Evolutionary conservation across 2,888 invertebrate species (phyloP).

Genomic region (Cheilosia pagana): DNA sequence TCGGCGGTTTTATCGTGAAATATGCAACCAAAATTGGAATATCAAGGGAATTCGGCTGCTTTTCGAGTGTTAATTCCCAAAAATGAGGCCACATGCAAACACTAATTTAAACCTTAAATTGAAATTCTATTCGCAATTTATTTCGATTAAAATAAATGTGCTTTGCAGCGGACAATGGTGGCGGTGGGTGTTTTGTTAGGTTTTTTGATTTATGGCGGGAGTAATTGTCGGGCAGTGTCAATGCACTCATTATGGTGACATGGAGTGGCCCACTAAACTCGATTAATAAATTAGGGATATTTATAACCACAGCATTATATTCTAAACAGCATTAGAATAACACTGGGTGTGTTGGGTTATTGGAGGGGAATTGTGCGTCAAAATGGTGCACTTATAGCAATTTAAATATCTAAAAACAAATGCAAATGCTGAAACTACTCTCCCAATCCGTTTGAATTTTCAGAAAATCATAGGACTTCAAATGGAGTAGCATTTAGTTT

Average conservation of each 20-base stretch:
- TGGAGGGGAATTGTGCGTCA: too few relatives aligned
- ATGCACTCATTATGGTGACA: not conserved
- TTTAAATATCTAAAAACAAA: too few relatives aligned
- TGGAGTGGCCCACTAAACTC: not conserved
- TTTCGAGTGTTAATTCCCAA: not conserved
- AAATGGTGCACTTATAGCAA: too few relatives aligned
- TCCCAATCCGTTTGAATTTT: too few relatives aligned
- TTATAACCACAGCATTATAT: not conserved
- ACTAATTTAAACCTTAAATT: slow-evolving; percentile 22
- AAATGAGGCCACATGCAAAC: not conserved
- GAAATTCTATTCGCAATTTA: slow-evolving; percentile 17
- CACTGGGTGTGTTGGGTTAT: too few relatives aligned
- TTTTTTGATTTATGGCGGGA: not conserved
- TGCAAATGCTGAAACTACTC: too few relatives aligned
- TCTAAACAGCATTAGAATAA: too few relatives aligned
- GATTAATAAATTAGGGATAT: not conserved
- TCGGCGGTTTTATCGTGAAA: slow-evolving; percentile 25
- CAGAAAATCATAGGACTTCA: too few relatives aligned
- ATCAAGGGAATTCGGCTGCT: slow-evolving; percentile 33
- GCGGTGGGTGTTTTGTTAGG: too few relatives aligned
- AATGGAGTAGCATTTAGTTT: too few relatives aligned
- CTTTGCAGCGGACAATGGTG: too few relatives aligned
- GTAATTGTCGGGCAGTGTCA: not conserved
- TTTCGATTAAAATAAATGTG: slow-evolving; percentile 25
- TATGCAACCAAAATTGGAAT: slow-evolving; percentile 20